phyloP scores from a whole-genome alignment of 1,140 invertebrate genomes.

The Aphaenogaster floridana region DNA sequence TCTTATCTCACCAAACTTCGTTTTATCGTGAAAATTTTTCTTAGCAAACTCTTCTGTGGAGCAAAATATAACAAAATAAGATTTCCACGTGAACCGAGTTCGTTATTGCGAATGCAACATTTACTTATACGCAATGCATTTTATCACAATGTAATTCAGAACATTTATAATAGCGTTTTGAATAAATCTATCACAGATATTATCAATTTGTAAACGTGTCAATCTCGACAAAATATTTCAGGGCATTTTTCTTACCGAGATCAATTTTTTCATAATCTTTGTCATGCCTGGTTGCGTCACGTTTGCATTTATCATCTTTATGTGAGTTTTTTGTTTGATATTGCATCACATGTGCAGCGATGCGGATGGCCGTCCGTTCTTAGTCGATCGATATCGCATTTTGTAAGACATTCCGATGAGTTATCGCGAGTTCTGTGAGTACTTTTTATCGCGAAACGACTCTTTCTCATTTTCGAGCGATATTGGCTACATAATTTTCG shows the following conservation, averaged over 20 bases:
- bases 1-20: neutral
- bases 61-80: neutral
- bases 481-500: neutral
- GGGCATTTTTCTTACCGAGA: neutral
- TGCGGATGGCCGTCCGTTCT: neutral
- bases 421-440: neutral
- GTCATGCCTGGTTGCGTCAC: neutral
- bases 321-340: slow-evolving; percentile 3
- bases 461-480: neutral
- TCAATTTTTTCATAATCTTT: neutral
- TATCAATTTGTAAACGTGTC: neutral
- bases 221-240: neutral
- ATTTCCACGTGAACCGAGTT: neutral
- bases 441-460: neutral
- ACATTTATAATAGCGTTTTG: neutral
- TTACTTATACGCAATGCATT: neutral
- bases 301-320: neutral
- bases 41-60: neutral
- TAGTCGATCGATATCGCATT: slow-evolving; percentile 26
- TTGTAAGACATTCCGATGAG: neutral
- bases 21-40: neutral
- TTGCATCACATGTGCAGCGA: neutral
- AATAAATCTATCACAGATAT: slow-evolving; percentile 6
- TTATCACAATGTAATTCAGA: neutral
- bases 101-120: neutral